Evolutionary conservation across 2,888 invertebrate species (phyloP).

Genomic region (Thelaira solivaga): DNA sequence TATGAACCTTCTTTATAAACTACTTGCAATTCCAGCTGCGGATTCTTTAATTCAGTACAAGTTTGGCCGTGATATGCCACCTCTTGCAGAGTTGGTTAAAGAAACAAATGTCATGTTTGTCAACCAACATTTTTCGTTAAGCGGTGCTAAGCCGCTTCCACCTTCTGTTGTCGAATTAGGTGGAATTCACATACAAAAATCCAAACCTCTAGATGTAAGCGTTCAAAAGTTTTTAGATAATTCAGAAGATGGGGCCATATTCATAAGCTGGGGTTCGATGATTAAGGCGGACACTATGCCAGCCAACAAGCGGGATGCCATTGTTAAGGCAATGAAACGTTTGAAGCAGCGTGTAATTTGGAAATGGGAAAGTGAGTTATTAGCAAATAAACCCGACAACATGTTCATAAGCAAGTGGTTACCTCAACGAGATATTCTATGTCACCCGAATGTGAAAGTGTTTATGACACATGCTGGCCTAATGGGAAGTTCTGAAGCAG

Average conservation of each 20-base stretch:
- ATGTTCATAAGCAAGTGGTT: conserved; percentile 83
- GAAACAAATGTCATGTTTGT: conserved; percentile 77
- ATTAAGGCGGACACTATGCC: conserved; percentile 82
- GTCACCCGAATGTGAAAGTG: conserved; percentile 83
- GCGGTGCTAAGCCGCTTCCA: conserved; percentile 77
- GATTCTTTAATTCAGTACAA: conserved; percentile 70
- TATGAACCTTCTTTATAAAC: conserved; percentile 72
- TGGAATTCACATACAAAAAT: conserved; percentile 78
- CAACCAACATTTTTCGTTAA: conserved; percentile 79
- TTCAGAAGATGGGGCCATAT: conserved; percentile 81
- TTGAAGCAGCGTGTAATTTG: conserved; percentile 82
- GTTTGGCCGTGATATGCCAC: conserved; percentile 75
- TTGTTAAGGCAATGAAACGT: conserved; percentile 80
- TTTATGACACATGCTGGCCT: conserved; percentile 87
- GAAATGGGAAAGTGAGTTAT: conserved; percentile 83
- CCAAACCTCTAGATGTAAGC: conserved; percentile 76
- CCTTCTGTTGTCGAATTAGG: conserved; percentile 79
- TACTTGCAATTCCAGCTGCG: conserved; percentile 66
- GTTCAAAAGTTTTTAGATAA: conserved; percentile 81
- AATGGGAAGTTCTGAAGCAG: conserved; percentile 83
- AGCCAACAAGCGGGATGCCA: conserved; percentile 78
- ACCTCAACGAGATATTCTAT: conserved; percentile 85
- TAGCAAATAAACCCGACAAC: conserved; percentile 81
- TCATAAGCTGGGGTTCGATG: conserved; percentile 85
- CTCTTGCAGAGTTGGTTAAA: conserved; percentile 77